Base-by-base conservation (phyloP, 2,113 vertebrate species). In the Steatornis caripensis region DNA sequence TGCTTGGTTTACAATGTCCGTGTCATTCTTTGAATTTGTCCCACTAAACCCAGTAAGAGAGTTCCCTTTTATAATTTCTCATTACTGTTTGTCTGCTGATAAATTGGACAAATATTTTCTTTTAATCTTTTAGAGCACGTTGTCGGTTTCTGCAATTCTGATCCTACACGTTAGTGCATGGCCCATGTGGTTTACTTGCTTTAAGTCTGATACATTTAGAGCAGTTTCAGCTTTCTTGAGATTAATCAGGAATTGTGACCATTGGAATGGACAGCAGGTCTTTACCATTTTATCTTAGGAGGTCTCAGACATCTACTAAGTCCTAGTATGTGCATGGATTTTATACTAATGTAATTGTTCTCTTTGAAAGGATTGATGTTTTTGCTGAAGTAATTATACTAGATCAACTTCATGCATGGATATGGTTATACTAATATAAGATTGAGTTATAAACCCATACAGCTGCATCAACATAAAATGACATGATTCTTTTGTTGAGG, bases 361-460 rank as follows among this genome's bases (percentile, higher is more conserved):
- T 91, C 1, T 90, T 87, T 90, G 36, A 84, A 81, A 95, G 34
- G 45, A 68, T 88, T 81, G 21, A 48, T 90, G 34, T 74, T 95
- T 93, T 86, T 90, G 17, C 55, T 64, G 19, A 84, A 94, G n/a
- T 79, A 92, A 78, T 93, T 93, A 92, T 36, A 68, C 39, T 57
- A 78, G 36, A 87, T 84, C 43, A 87, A 75, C 65, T 65, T 84
- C 36, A 55, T 81, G 60, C 37, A 53, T 71, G n/a, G 64, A 30
- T 86, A 53, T 81, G 55, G 48, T 87, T 92, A 76, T 48, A 84
- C 39, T 49, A 69, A 66, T 80, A 21, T 39, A 87, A 78, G 62
- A 86, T 34, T 78, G 60, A 77, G 24, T 93, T 95, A 90, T 66
- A 84, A 87, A 82, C 51, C 46, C 64, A 24, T 55, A 43, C 18